Evolutionary conservation across 1,140 invertebrate genomes (phyloP).

Genomic region (Drosophila murphyi): DNA sequence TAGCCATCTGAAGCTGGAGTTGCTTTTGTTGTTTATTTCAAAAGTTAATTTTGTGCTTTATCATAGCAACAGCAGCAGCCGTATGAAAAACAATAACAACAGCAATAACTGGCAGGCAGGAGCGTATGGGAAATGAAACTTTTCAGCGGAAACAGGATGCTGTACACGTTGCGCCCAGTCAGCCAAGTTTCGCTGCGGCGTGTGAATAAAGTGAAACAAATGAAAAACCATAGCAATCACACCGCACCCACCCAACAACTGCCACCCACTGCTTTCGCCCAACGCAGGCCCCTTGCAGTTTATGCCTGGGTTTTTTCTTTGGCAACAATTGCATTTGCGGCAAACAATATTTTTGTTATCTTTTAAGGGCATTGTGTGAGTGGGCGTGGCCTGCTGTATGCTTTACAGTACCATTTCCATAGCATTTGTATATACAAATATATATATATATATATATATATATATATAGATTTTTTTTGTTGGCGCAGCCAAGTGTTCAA

Average conservation of each 20-base stretch:
- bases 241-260: background rate
- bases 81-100: constrained; percentile 11
- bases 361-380: constrained; percentile 13
- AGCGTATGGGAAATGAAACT: constrained; percentile 76
- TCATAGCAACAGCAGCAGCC: constrained; percentile 47
- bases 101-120: constrained; percentile 24
- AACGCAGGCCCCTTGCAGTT: background rate
- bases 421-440: constrained; percentile 11
- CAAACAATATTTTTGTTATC: constrained; percentile 82
- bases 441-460: constrained; percentile 26
- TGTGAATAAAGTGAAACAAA: constrained; percentile 81
- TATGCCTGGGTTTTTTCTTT: constrained; percentile 54
- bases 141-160: constrained; percentile 78
- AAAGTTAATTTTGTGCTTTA: constrained; percentile 81
- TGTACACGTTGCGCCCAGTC: constrained; percentile 60
- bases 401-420: constrained; percentile 73
- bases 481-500: constrained; percentile 78
- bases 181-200: constrained; percentile 51
- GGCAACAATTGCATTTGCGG: constrained; percentile 81
- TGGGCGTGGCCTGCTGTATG: constrained; percentile 45
- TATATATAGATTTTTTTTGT: constrained; percentile 61
- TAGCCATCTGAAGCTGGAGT: constrained; percentile 23
- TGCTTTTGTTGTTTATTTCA: constrained; percentile 73
- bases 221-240: constrained; percentile 53
- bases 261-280: background rate